These are phyloP conservation scores for Eristalis tenax DNA, from an alignment of 2,888 invertebrate species.

Conservation along the genomic window DNA sequence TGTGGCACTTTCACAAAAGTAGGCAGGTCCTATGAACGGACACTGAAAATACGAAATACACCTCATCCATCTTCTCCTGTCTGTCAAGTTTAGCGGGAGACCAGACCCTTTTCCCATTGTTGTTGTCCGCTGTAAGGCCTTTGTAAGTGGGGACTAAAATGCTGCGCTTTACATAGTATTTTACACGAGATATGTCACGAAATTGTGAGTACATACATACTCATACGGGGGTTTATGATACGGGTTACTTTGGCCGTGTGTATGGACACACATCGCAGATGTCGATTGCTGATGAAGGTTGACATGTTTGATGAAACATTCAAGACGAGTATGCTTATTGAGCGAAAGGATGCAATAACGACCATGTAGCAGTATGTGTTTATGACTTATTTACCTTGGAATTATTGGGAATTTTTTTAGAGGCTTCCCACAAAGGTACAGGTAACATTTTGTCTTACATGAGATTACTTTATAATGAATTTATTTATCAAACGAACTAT, in stretches of 20 bases:
- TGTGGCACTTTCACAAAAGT: conserved; percentile 63
- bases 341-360: neutral
- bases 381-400: too few relatives aligned
- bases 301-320: conserved; percentile 30
- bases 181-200: conserved; percentile 64
- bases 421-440: too few relatives aligned
- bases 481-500: too few relatives aligned
- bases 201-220: conserved; percentile 21
- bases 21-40: conserved; percentile 70
- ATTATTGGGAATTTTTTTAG: too few relatives aligned
- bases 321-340: conserved; percentile 4
- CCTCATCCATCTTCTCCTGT: conserved; percentile 69
- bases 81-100: conserved; percentile 70
- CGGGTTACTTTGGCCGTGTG: conserved; percentile 36
- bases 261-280: conserved; percentile 51
- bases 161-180: conserved; percentile 55
- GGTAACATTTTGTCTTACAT: too few relatives aligned
- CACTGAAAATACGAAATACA: conserved; percentile 52
- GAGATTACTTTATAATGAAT: too few relatives aligned
- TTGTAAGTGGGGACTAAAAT: conserved; percentile 67
- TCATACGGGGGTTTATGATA: conserved; percentile 35
- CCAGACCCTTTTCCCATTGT: conserved; percentile 65
- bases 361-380: neutral
- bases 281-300: conserved; percentile 62
- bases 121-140: conserved; percentile 19